These are phyloP conservation scores for Acanthornis magna DNA, from an alignment of 2,797 vertebrate genomes.

Conservation along the genomic window DNA sequence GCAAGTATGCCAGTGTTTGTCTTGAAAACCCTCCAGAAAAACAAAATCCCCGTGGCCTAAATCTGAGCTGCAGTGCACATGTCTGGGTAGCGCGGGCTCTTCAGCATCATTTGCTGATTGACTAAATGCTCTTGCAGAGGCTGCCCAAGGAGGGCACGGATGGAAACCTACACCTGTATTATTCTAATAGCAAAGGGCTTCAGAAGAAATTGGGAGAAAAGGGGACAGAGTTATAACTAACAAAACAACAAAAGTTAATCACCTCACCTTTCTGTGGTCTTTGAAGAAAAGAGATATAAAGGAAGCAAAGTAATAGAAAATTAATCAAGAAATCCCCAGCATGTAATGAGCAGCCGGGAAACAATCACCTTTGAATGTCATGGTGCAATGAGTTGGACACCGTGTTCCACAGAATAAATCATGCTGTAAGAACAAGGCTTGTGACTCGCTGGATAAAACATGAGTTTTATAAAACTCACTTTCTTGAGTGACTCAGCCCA, in stretches of 20 bases:
- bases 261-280: background rate
- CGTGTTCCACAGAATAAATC: background rate
- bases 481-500: background rate
- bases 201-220: background rate
- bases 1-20: background rate
- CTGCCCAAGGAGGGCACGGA: background rate
- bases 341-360: background rate
- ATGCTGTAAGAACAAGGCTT: background rate
- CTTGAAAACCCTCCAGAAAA: background rate
- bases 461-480: background rate
- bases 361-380: background rate
- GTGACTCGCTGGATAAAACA: background rate
- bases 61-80: background rate
- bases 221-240: background rate
- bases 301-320: background rate
- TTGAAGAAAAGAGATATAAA: rapidly evolving
- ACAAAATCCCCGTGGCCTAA: background rate
- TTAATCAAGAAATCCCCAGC: background rate
- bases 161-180: background rate
- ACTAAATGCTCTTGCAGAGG: background rate
- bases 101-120: background rate
- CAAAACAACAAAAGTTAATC: background rate
- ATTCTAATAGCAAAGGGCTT: background rate
- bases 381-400: background rate
- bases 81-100: background rate